These are phyloP conservation scores for Eilema depressum DNA, from an alignment of 2,888 invertebrate genomes.

Conservation along the genomic window DNA sequence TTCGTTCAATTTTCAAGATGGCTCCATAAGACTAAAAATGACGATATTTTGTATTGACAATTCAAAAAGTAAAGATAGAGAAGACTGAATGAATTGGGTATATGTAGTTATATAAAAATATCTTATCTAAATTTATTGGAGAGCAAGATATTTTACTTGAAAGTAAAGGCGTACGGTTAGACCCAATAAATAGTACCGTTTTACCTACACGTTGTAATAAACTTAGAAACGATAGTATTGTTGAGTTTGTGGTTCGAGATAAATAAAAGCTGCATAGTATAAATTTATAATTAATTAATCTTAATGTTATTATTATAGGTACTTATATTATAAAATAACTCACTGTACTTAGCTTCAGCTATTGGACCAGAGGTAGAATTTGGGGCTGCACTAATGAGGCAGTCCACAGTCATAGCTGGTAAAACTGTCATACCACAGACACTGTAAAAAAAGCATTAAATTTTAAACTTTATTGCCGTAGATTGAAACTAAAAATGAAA, in stretches of 20 bases:
- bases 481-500: too few relatives aligned
- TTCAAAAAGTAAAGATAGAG: conserved; percentile 22
- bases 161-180: conserved; percentile 16
- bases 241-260: background rate
- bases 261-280: too few relatives aligned
- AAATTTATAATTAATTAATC: too few relatives aligned
- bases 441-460: too few relatives aligned
- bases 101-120: conserved; percentile 26
- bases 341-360: too few relatives aligned
- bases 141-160: conserved; percentile 21
- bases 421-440: too few relatives aligned
- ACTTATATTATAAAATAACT: too few relatives aligned
- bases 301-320: too few relatives aligned
- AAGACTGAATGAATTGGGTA: conserved; percentile 14
- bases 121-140: conserved; percentile 27
- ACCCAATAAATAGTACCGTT: conserved; percentile 21
- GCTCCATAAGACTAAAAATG: conserved; percentile 26
- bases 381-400: background rate
- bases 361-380: background rate
- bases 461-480: too few relatives aligned
- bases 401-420: too few relatives aligned
- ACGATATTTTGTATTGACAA: conserved; percentile 12
- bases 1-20: conserved; percentile 40
- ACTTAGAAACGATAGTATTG: background rate
- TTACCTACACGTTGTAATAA: conserved; percentile 3